These are phyloP conservation scores for Cephalopholis sonnerati DNA, from an alignment of 2,113 vertebrate species.

Conservation along the genomic window DNA sequence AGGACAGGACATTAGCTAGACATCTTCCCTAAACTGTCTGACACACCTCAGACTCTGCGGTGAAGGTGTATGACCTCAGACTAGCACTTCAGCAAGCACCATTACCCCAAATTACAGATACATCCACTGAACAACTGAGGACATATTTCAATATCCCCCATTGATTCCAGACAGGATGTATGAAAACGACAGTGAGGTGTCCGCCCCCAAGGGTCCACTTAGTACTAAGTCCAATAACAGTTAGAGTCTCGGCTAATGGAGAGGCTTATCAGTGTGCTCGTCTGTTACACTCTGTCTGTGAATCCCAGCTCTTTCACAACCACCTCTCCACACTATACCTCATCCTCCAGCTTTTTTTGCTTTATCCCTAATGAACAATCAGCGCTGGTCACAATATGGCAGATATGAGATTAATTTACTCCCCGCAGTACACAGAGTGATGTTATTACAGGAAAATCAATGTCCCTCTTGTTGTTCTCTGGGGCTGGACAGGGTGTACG, in stretches of 20 bases:
- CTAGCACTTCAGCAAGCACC: slow-evolving; percentile 30
- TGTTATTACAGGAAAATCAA: slow-evolving; percentile 84
- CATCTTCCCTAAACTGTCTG: neutral
- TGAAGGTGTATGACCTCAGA: slow-evolving; percentile 37
- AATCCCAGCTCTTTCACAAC: slow-evolving; percentile 17
- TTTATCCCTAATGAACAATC: slow-evolving; percentile 70
- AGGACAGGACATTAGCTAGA: neutral
- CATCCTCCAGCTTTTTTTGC: slow-evolving; percentile 57
- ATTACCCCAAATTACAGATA: slow-evolving; percentile 52
- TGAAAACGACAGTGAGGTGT: slow-evolving; percentile 62
- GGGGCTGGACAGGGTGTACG: slow-evolving; percentile 71
- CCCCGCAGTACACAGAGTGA: slow-evolving; percentile 71
- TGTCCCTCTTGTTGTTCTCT: slow-evolving; percentile 81
- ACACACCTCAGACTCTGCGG: slow-evolving; percentile 13
- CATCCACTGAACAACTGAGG: slow-evolving; percentile 29
- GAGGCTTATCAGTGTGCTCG: slow-evolving; percentile 65
- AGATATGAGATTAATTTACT: slow-evolving; percentile 81
- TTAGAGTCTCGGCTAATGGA: slow-evolving; percentile 69
- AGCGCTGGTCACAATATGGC: slow-evolving; percentile 73
- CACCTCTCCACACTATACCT: slow-evolving; percentile 1
- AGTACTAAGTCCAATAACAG: slow-evolving; percentile 73
- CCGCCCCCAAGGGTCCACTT: slow-evolving; percentile 69
- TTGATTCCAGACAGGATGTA: slow-evolving; percentile 70
- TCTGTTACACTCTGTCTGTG: slow-evolving; percentile 51
- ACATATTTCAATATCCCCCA: slow-evolving; percentile 72